Evolutionary conservation across 2,113 vertebrate species (phyloP).

Genomic region (Butorides virescens): DNA sequence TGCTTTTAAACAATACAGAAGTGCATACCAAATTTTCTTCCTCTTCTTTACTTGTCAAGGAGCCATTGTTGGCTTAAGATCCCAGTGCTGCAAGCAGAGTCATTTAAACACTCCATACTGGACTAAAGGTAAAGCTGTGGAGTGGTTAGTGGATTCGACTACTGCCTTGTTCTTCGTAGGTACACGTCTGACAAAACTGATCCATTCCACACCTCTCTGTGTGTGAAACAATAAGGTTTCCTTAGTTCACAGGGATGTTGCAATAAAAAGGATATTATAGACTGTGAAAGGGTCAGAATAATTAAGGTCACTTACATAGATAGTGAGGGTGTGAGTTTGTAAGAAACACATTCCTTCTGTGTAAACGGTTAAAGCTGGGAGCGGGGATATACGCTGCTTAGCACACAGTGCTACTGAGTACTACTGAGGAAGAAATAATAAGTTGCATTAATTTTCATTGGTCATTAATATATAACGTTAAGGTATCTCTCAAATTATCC

Average conservation of each 20-base stretch:
- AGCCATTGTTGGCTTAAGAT: background rate
- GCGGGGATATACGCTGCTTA: background rate
- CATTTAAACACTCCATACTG: background rate
- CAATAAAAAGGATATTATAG: background rate
- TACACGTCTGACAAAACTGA: rapidly evolving
- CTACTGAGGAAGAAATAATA: background rate
- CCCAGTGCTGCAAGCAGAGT: background rate
- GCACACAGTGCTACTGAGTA: background rate
- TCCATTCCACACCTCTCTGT: background rate
- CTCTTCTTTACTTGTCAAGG: background rate
- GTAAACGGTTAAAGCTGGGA: background rate
- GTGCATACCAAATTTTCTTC: background rate
- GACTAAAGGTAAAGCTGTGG: background rate
- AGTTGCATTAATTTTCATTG: background rate
- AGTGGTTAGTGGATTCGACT: background rate
- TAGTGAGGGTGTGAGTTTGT: background rate
- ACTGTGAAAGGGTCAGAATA: background rate
- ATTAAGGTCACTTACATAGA: background rate
- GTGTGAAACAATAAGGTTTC: background rate
- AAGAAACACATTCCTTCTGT: background rate
- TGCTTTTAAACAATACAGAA: background rate
- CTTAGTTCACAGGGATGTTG: background rate
- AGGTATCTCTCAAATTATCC: background rate
- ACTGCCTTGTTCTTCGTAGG: rapidly evolving
- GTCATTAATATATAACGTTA: background rate